Evolutionary conservation across 2,113 vertebrate genomes (phyloP).

Genomic region (Ptilonorhynchus violaceus): DNA sequence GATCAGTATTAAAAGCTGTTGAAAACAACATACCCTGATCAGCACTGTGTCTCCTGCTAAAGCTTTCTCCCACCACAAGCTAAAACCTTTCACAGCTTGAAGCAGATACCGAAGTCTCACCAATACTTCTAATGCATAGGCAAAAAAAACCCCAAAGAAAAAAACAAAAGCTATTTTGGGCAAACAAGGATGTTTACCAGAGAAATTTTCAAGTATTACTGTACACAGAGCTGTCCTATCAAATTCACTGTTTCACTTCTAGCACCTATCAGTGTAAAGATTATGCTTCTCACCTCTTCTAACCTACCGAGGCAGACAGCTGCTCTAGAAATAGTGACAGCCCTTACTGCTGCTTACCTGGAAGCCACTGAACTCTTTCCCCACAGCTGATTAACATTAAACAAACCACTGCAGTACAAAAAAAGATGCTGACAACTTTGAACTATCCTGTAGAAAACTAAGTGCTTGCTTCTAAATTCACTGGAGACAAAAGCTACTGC

Average conservation of each 20-base stretch:
- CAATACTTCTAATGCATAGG: background rate
- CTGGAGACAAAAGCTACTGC: background rate
- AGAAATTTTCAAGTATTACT: background rate
- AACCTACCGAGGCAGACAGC: background rate
- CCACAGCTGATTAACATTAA: background rate
- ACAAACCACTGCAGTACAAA: background rate
- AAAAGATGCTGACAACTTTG: background rate
- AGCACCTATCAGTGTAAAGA: background rate
- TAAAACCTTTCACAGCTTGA: background rate
- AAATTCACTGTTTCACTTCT: background rate
- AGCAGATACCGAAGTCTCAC: background rate
- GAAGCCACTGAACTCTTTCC: background rate
- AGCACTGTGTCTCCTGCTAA: background rate
- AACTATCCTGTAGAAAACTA: background rate
- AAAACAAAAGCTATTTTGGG: background rate
- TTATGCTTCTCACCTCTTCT: background rate
- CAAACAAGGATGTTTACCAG: background rate
- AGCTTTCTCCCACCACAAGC: background rate
- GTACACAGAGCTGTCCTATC: background rate
- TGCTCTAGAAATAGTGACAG: background rate
- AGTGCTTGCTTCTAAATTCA: background rate
- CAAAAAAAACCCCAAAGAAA: background rate
- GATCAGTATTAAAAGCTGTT: background rate
- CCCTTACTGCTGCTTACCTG: background rate
- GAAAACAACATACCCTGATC: background rate